phyloP scores from a whole-genome alignment of 2,113 vertebrate species.

The Pachycephala philippinensis region DNA sequence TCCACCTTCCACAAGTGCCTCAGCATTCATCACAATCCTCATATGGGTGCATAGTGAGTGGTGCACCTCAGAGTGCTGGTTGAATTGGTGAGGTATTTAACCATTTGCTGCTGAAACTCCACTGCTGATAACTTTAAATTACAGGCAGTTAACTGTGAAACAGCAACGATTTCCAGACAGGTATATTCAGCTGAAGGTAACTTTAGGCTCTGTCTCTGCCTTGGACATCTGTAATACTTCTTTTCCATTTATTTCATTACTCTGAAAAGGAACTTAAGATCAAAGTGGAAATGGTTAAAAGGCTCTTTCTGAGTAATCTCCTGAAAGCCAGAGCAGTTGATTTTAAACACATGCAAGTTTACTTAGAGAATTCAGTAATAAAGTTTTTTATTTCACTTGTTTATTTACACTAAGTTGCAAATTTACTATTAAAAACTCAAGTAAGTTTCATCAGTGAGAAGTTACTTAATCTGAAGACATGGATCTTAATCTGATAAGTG shows the following conservation, averaged over 20 bases:
- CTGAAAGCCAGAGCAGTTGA: background rate
- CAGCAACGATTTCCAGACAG: background rate
- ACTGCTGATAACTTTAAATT: background rate
- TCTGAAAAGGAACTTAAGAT: background rate
- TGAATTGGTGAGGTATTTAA: background rate
- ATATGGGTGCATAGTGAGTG: background rate
- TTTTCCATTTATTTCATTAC: background rate
- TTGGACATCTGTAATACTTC: background rate
- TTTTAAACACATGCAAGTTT: background rate
- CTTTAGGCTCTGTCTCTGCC: background rate
- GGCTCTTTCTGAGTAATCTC: background rate
- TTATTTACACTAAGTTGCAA: background rate
- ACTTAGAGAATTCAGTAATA: background rate
- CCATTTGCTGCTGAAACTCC: background rate
- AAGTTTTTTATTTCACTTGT: background rate
- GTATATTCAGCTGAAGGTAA: background rate
- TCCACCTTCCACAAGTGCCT: background rate
- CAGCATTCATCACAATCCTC: accelerated
- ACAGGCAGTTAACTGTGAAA: background rate
- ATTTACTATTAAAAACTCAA: background rate
- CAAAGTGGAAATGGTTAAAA: background rate
- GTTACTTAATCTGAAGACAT: background rate
- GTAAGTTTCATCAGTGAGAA: background rate
- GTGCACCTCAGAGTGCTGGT: background rate
- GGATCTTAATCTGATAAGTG: background rate